Base-by-base conservation (phyloP, 1,140 invertebrate genomes). In the Zophobas morio region DNA sequence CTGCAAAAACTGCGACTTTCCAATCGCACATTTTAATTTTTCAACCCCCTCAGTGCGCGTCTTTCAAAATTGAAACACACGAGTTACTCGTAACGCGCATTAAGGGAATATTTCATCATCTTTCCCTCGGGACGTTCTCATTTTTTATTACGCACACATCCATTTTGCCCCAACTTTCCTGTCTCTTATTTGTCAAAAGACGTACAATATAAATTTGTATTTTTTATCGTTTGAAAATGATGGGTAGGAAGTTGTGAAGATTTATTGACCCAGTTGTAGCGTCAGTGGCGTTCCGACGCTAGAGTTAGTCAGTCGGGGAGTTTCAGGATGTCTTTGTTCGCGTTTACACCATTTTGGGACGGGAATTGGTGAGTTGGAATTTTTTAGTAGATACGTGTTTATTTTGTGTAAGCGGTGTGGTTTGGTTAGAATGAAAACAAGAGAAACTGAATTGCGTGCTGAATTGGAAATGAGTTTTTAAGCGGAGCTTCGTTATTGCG, bases 261-360 rank as follows among this genome's bases (percentile, higher is more conserved):
- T 70, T 70, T 70, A 70, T 70, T 70, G 36, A 70, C 63, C 63
- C 39, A 70, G 63, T 70, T 70, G 49, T 2, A 51, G 49, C n/a
- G 6, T 51, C n/a, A 51, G 49, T 51, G 49, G 49, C 49, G 49
- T 51, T 20, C 49, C n/a, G 49, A 4, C 49, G 4, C 49, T 20
- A 20, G 49, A n/a, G 20, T n/a, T 6, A 51, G 4, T 4, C 49
- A 51, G 49, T 51, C 49, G 49, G 20, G 49, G 49, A 4, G 49
- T 51, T 51, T 51, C 2, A 6, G 20, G 49, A 6, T 51, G 49
- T 51, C 49, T 51, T 51, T 51, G 49, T 51, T 51, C 49, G 4
- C 20, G 49, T 4, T 51, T 20, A 2, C 49, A 20, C n/a, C 49
- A 51, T n/a, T 4, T 51, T 20, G 20, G n/a, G 3, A 4, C 49